Evolutionary conservation across 2,888 invertebrate species (phyloP), one percentile per base, ranked within the genome.

Genomic region (Hemicrepidius hirtus): DNA sequence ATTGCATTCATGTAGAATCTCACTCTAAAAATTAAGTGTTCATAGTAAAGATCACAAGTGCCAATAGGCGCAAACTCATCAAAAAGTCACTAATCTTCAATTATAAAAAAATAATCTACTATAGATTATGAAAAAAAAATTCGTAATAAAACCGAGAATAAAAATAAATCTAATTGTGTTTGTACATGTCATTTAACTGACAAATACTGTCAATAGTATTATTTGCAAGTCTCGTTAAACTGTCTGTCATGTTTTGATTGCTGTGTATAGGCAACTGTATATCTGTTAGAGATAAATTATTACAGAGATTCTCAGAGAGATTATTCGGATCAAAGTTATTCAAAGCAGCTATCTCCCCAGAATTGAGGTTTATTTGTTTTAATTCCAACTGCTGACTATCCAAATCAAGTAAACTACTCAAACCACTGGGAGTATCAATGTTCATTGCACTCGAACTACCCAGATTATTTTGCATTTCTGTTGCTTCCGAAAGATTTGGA

Each of bases 151-250:
- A 50, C 24, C 6, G 12, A 21, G 24, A 50, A 49, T 6, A 4
- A 50, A 21, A 12, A 49, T 49, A 24, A 3, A 7, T 9, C 9
- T 32, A 32, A 32, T 32, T 32, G 4, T 32, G 32, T 32, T 32
- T 32, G 32, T 32, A 68, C 68, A 71, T 71, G 24, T 70, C 66
- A 40, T 77, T 74, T 21, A 71, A 50, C 70, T 81, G 83, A 74
- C 84, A 84, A 57, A 87, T 82, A 71, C 87, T 87, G 70, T 87
- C 86, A 44, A 87, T 85, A 28, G 86, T 86, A 41, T 80, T 86
- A 63, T 87, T 87, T 0, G 88, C 87, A 62, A 90, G 80, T 76
- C 87, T 86, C n/a, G 88, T 88, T 73, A 90, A 87, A 81, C 89
- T 89, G 75, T 90, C 90, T 1, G 88, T 87, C 88, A 89, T 89